A percentile compares a stretch with the other conserved stretches of the same genome.
These are phyloP conservation scores for Corbicula japonica DNA, from an alignment of 2,888 invertebrate genomes.

Conservation along the genomic window DNA sequence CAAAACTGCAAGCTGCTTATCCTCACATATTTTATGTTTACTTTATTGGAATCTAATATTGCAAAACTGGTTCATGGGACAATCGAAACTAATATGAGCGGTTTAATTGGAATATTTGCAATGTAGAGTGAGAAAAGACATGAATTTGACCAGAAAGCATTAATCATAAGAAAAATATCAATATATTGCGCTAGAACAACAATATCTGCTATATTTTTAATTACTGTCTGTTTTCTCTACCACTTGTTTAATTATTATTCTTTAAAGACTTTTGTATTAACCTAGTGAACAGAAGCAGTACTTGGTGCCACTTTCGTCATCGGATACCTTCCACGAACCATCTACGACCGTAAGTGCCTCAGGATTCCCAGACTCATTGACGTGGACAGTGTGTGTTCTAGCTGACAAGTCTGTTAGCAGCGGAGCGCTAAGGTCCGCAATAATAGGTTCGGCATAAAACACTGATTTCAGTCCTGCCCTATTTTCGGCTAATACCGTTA, in stretches of 20 bases:
- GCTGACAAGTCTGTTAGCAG: too few relatives aligned
- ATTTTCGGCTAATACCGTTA: constrained; percentile 58
- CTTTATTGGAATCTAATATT: too few relatives aligned
- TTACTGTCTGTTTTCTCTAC: neutral
- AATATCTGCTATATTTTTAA: neutral
- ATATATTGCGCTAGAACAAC: too few relatives aligned
- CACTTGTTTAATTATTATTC: neutral
- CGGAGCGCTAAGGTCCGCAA: too few relatives aligned
- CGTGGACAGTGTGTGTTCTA: neutral
- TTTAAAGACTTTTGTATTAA: constrained; percentile 1
- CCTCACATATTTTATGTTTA: too few relatives aligned
- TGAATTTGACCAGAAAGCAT: too few relatives aligned
- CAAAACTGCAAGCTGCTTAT: too few relatives aligned
- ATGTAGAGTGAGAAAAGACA: neutral
- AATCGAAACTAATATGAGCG: too few relatives aligned
- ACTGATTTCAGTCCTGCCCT: constrained; percentile 51
- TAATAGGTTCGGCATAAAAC: constrained; percentile 53
- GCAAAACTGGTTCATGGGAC: too few relatives aligned
- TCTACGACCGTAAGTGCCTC: neutral
- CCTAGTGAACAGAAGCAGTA: constrained; percentile 31
- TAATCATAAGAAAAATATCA: too few relatives aligned
- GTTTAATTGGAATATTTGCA: neutral
- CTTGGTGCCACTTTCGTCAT: constrained; percentile 30
- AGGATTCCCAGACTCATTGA: neutral
- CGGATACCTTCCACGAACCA: constrained; percentile 8